A percentile compares a stretch with the other conserved stretches of the same genome.
These are phyloP conservation scores for Podargus strigoides DNA, from an alignment of 2,797 vertebrate genomes.

Conservation along the genomic window DNA sequence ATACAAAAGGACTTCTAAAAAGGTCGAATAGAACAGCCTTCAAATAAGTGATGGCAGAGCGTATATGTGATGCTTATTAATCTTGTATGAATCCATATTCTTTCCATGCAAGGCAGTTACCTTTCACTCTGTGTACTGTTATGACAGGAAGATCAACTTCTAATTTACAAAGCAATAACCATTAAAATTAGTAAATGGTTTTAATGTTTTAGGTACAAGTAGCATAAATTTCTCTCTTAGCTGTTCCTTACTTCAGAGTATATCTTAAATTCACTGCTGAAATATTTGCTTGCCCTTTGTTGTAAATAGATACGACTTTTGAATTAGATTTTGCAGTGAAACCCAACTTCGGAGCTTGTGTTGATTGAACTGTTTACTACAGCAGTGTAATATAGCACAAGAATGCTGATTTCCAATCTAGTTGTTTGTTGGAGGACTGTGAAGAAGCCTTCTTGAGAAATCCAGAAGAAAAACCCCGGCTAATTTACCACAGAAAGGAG, in stretches of 20 bases:
- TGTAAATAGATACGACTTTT: background rate
- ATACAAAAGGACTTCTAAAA: background rate
- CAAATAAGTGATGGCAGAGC: background rate
- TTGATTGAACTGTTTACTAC: constrained; percentile 49
- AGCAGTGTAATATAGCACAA: constrained; percentile 55
- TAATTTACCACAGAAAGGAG: constrained; percentile 85
- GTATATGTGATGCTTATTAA: background rate
- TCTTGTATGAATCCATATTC: background rate
- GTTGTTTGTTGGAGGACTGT: constrained; percentile 86
- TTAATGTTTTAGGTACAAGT: background rate
- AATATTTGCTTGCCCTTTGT: background rate
- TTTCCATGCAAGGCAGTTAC: background rate
- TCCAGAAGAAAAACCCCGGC: constrained; percentile 85
- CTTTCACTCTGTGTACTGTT: background rate
- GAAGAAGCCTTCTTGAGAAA: constrained; percentile 94
- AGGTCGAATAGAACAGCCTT: background rate
- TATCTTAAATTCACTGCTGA: background rate
- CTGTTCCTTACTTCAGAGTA: background rate
- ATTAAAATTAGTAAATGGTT: background rate
- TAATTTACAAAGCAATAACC: background rate
- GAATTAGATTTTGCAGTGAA: constrained; percentile 41
- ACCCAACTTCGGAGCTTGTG: background rate
- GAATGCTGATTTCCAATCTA: constrained; percentile 73
- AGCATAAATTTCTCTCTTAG: background rate
- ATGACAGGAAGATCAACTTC: background rate